Percentiles rank a stretch among this genome's conserved stretches.
These are phyloP conservation scores for Papilio protenor DNA, from an alignment of 2,888 invertebrate genomes.

Conservation along the genomic window DNA sequence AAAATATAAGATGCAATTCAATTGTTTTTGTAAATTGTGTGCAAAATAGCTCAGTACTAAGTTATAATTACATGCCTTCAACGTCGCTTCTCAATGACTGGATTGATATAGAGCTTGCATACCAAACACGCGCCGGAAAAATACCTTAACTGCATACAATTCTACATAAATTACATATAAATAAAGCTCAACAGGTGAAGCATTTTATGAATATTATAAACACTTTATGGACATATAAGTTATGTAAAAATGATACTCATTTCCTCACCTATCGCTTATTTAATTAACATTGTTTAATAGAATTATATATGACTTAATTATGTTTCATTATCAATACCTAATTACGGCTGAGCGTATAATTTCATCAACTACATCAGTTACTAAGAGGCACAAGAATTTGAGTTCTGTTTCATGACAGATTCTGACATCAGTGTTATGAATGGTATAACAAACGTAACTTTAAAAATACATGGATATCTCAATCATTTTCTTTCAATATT, in stretches of 20 bases:
- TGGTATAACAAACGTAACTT: not conserved
- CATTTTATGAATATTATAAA: constrained; percentile 20
- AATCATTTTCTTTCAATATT: no score
- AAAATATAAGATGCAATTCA: not conserved
- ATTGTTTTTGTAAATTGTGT: constrained; percentile 27
- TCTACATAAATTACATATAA: constrained; percentile 2
- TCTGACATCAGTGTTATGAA: not conserved
- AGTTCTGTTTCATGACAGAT: not conserved
- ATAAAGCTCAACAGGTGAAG: constrained; percentile 30
- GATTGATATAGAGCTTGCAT: constrained; percentile 56
- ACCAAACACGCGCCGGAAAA: constrained; percentile 53
- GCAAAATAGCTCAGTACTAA: constrained; percentile 47
- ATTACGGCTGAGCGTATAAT: not conserved
- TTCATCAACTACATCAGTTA: not conserved
- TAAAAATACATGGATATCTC: not conserved
- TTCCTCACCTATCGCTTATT: constrained; percentile 22
- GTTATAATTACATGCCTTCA: constrained; percentile 44
- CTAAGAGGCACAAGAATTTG: not conserved
- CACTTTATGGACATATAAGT: constrained; percentile 19
- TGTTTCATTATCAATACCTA: constrained; percentile 31
- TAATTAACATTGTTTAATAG: constrained; percentile 26
- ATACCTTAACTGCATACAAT: constrained; percentile 28
- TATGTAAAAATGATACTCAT: constrained; percentile 21
- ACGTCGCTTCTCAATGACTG: constrained; percentile 54
- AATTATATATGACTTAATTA: constrained; percentile 32